Evolutionary conservation across 2,113 vertebrate species (phyloP).

Genomic region (Phaetusa simplex): DNA sequence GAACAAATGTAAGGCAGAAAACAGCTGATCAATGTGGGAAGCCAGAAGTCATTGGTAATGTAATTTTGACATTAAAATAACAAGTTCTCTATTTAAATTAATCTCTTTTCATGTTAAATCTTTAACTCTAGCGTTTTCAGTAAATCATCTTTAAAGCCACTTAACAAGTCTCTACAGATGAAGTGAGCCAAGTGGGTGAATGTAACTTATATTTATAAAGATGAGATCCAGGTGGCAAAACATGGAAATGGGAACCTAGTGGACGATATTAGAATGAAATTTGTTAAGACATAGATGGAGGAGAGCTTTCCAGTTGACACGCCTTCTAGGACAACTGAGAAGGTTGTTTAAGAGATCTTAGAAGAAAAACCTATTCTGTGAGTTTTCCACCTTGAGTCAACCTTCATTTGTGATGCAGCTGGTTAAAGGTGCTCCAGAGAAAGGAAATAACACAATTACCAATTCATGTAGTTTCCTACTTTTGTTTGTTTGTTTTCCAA

Average conservation of each 20-base stretch:
- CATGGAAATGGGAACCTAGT: neutral
- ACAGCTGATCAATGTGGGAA: slow-evolving; percentile 19
- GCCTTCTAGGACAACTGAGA: neutral
- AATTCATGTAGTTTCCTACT: neutral
- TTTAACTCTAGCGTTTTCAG: slow-evolving; percentile 60
- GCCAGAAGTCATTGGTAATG: slow-evolving; percentile 10
- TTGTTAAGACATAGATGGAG: neutral
- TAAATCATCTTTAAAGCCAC: slow-evolving; percentile 62
- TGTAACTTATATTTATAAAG: slow-evolving; percentile 38
- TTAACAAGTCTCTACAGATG: slow-evolving; percentile 51
- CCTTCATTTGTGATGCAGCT: neutral
- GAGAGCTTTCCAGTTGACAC: neutral
- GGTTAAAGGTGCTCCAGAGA: neutral
- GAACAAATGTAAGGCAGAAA: neutral
- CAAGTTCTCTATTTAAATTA: slow-evolving; percentile 48
- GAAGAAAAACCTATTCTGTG: neutral
- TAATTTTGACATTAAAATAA: slow-evolving; percentile 25
- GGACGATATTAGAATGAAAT: neutral
- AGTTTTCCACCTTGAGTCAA: neutral
- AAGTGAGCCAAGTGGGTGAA: slow-evolving; percentile 45
- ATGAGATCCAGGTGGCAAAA: slow-evolving; percentile 67
- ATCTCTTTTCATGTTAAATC: slow-evolving; percentile 42
- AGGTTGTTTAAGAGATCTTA: neutral
- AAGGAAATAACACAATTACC: neutral
- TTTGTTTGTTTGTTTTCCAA: neutral